phyloP scores from a whole-genome alignment of 2,113 vertebrate species.

The Entelurus aequoreus region DNA sequence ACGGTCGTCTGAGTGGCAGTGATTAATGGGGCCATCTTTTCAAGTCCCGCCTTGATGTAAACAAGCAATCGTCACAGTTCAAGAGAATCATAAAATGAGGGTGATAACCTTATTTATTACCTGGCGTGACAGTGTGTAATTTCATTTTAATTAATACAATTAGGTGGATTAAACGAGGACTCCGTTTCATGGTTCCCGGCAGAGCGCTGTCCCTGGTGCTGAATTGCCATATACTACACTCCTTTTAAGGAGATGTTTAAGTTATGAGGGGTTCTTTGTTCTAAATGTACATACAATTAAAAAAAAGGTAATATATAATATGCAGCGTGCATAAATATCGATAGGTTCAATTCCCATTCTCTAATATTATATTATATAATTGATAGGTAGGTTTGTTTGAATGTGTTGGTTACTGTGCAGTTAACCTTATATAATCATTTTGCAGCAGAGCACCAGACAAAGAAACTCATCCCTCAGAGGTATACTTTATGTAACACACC shows the following conservation, averaged over 20 bases:
- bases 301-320: too few relatives aligned
- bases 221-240: background rate
- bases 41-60: too few relatives aligned
- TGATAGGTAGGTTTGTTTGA: too few relatives aligned
- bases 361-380: too few relatives aligned
- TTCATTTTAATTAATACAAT: conserved; percentile 3
- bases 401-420: too few relatives aligned
- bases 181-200: background rate
- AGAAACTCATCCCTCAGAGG: background rate
- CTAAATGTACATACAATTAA: too few relatives aligned
- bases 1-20: background rate
- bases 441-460: background rate
- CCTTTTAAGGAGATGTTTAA: too few relatives aligned
- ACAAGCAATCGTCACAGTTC: background rate
- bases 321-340: too few relatives aligned
- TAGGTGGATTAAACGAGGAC: background rate
- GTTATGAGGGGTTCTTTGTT: too few relatives aligned
- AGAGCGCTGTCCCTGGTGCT: background rate
- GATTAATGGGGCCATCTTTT: background rate
- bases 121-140: background rate
- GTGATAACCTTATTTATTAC: background rate
- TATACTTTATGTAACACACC: background rate
- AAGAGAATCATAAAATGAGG: background rate
- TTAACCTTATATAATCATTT: background rate
- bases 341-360: too few relatives aligned